Percentiles rank a stretch among this genome's conserved stretches.
Evolutionary conservation across 2,888 invertebrate genomes (phyloP).

Genomic region (Stenotaenia linearis): DNA sequence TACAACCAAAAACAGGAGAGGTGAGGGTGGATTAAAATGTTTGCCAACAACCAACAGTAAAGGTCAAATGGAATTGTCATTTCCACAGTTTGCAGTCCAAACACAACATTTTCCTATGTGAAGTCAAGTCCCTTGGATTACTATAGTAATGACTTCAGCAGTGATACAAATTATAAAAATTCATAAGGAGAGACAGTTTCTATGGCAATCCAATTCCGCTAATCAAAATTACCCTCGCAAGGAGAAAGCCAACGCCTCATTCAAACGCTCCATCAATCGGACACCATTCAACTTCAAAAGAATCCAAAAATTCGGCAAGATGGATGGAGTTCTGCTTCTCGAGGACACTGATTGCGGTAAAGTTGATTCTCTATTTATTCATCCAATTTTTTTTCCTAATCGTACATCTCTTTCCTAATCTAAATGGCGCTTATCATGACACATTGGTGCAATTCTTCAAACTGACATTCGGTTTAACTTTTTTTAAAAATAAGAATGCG

Average conservation of each 20-base stretch:
- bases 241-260: not conserved
- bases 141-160: no score
- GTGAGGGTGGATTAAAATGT: not conserved
- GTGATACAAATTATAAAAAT: no score
- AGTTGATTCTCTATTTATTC: not conserved
- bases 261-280: not conserved
- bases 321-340: not conserved
- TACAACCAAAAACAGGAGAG: not conserved
- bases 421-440: slow-evolving; percentile 3
- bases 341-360: slow-evolving; percentile 17
- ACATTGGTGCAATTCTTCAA: not conserved
- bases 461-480: slow-evolving; percentile 17
- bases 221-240: not conserved
- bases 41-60: slow-evolving; percentile 7
- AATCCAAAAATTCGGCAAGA: not conserved
- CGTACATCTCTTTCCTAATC: not conserved
- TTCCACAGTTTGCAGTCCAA: not conserved
- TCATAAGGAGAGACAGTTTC: slow-evolving; percentile 14
- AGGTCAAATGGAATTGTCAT: not conserved
- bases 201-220: not conserved
- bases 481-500: slow-evolving; percentile 15
- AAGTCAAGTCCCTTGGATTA: not conserved
- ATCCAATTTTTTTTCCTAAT: not conserved
- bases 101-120: not conserved
- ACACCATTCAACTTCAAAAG: not conserved